Conservation (phyloP, 2,888 invertebrate genomes). For the Tholera decimalis region DNA sequence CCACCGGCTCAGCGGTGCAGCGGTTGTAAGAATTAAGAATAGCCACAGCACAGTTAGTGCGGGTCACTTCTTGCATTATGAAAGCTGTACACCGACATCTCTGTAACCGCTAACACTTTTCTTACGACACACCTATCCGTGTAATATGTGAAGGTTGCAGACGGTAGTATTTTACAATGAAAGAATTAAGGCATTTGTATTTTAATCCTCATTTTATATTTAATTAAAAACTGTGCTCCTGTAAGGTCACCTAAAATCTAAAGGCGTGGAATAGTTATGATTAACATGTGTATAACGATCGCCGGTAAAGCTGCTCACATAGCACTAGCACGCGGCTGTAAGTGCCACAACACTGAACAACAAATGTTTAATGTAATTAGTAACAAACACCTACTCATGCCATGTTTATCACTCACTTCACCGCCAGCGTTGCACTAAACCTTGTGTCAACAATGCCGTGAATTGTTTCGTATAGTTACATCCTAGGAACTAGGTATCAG, state of each 20-base stretch:
- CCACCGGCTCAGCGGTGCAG: neutral
- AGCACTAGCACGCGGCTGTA: neutral
- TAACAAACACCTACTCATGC: too few species aligned
- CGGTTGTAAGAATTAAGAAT: conserved; percentile 1
- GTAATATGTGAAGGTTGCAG: too few species aligned
- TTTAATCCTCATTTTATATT: too few species aligned
- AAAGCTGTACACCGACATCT: neutral
- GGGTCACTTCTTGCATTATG: conserved; percentile 9
- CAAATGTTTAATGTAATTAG: neutral
- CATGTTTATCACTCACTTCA: neutral
- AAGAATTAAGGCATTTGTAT: too few species aligned
- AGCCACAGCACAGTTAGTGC: conserved; percentile 21
- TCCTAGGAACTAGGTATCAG: neutral
- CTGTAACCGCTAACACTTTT: neutral
- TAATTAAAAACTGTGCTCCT: neutral
- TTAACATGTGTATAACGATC: neutral
- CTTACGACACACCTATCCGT: neutral
- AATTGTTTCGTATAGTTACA: neutral
- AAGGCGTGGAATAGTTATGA: too few species aligned
- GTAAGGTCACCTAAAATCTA: too few species aligned
- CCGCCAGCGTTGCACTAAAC: neutral
- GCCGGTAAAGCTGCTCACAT: too few species aligned
- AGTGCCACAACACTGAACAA: neutral
- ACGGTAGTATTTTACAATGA: too few species aligned
- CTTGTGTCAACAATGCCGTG: neutral